phyloP scores from a whole-genome alignment of 2,888 invertebrate genomes.

The Mesodorylaimus sp. region DNA sequence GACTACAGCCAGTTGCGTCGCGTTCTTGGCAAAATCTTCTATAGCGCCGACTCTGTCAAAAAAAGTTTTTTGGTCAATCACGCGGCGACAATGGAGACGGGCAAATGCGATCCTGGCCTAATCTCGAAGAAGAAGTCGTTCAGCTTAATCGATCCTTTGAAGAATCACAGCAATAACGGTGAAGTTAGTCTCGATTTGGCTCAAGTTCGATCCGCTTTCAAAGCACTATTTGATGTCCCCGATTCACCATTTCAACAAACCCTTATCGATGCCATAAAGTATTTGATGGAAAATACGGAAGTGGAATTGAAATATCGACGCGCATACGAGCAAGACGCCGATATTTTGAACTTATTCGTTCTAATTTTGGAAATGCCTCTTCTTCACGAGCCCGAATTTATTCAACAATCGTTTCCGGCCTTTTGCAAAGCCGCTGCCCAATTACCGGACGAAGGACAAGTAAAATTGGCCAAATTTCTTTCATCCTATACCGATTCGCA shows the following conservation, averaged over 20 bases:
- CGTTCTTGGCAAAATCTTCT: constrained; percentile 57
- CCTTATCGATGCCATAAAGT: constrained; percentile 53
- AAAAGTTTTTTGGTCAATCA: constrained; percentile 46
- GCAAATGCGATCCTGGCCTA: neutral
- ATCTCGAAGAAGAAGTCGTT: neutral
- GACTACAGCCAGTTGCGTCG: constrained; percentile 53
- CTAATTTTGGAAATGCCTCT: constrained; percentile 57
- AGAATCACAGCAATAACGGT: too few relatives aligned
- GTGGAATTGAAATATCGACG: constrained; percentile 46
- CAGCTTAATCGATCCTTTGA: neutral
- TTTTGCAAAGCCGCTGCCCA: constrained; percentile 49
- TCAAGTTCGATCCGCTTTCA: constrained; percentile 51
- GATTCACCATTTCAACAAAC: constrained; percentile 43
- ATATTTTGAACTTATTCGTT: constrained; percentile 42
- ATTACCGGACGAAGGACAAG: constrained; percentile 54
- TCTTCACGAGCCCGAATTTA: constrained; percentile 42
- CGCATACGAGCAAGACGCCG: constrained; percentile 32
- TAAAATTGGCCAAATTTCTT: neutral
- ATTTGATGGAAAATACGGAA: constrained; percentile 51
- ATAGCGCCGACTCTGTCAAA: constrained; percentile 47
- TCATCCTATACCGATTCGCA: neutral
- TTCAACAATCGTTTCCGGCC: constrained; percentile 61
- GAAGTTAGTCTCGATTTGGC: constrained; percentile 27
- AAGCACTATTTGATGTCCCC: constrained; percentile 36
- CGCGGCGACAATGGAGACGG: neutral